A percentile compares a stretch with the other conserved stretches of the same genome.
Conservation (phyloP, 2,888 invertebrate genomes). For the Drosophila setosimentum region DNA sequence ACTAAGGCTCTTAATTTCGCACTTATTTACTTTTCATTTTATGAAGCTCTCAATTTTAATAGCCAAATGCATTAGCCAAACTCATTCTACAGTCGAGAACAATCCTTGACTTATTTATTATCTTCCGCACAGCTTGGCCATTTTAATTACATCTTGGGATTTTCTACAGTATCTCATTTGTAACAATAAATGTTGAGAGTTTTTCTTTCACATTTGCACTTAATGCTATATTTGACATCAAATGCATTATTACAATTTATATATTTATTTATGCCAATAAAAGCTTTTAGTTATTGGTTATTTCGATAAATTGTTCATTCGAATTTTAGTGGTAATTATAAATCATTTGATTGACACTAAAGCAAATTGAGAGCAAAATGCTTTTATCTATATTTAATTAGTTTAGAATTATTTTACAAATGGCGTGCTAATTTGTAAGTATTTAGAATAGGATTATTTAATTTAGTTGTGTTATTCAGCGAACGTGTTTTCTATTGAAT, state of each 20-base stretch:
- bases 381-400: not conserved
- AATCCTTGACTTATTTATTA: not conserved
- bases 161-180: not conserved
- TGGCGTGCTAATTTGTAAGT: not conserved
- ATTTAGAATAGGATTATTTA: not conserved
- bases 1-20: slow-evolving; percentile 2
- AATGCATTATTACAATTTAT: not conserved
- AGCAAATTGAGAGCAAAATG: not conserved
- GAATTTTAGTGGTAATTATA: not conserved
- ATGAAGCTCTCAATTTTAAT: not conserved
- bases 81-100: not conserved
- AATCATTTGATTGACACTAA: not conserved
- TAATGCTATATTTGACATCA: not conserved
- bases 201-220: not conserved
- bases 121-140: not conserved
- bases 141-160: not conserved
- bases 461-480: not conserved
- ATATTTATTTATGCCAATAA: not conserved
- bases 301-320: not conserved
- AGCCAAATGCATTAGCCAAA: not conserved
- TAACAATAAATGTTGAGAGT: not conserved
- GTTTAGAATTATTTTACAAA: not conserved
- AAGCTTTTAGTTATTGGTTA: not conserved
- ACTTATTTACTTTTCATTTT: not conserved
- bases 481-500: not conserved